These are phyloP conservation scores for Hormaphis cornu DNA, from an alignment of 1,140 invertebrate species.

Conservation along the genomic window DNA sequence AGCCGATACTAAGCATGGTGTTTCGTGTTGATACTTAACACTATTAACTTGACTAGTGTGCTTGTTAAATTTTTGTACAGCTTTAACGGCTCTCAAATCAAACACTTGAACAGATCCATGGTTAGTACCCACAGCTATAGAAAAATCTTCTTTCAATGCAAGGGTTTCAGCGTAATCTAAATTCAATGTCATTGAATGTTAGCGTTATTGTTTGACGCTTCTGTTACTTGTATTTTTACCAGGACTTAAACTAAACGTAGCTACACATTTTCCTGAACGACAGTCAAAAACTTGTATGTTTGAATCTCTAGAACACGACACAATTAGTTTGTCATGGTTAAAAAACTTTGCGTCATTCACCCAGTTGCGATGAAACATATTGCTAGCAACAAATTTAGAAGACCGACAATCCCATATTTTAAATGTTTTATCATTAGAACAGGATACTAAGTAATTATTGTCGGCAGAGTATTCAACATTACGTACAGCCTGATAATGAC, in stretches of 20 bases:
- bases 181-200: background rate
- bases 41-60: background rate
- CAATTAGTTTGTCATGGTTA: background rate
- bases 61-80: background rate
- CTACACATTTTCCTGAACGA: conserved; percentile 16
- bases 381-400: conserved; percentile 10
- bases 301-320: conserved; percentile 18
- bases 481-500: background rate
- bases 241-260: background rate
- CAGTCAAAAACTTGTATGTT: conserved; percentile 19
- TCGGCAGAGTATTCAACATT: background rate
- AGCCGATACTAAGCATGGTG: background rate
- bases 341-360: conserved; percentile 19
- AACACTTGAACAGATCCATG: background rate
- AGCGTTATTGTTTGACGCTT: background rate
- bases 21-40: conserved; percentile 1
- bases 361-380: conserved; percentile 25
- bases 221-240: background rate
- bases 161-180: conserved; percentile 18
- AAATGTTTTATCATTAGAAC: conserved; percentile 31
- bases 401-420: conserved; percentile 25
- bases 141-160: background rate
- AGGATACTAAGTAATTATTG: conserved; percentile 20
- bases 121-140: conserved; percentile 4
- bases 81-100: conserved; percentile 12